These are phyloP conservation scores for Poeciliopsis paucimaculata DNA, from an alignment of 2,797 vertebrate genomes.

Conservation along the genomic window DNA sequence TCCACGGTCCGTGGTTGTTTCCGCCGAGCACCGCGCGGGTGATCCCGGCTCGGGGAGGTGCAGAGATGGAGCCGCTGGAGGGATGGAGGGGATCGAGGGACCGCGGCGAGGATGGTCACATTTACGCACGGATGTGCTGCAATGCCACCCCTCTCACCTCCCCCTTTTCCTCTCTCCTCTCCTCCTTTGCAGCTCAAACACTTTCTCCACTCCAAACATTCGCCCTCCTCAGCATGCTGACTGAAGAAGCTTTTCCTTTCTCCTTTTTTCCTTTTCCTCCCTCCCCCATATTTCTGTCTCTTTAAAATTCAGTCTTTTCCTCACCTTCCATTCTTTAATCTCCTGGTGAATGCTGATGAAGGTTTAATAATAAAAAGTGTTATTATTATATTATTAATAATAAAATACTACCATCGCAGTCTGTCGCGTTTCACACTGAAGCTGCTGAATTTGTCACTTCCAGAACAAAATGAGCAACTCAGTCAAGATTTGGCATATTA, in stretches of 20 bases:
- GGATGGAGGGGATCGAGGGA: conserved; percentile 38
- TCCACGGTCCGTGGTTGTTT: conserved; percentile 60
- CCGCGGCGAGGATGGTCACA: conserved; percentile 54
- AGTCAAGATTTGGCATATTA: neutral
- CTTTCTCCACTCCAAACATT: conserved; percentile 22
- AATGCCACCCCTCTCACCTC: conserved; percentile 26
- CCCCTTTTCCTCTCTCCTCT: conserved; percentile 13
- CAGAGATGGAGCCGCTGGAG: conserved; percentile 37
- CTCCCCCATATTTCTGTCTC: neutral
- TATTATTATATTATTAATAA: neutral
- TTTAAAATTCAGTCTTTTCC: conserved; percentile 18
- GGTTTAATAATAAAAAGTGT: neutral
- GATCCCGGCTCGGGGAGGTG: conserved; percentile 34
- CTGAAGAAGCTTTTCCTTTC: neutral
- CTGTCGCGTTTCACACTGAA: conserved; percentile 29
- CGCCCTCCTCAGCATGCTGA: neutral
- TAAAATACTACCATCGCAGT: neutral
- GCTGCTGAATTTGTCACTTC: conserved; percentile 25
- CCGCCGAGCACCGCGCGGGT: conserved; percentile 50
- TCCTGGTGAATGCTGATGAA: neutral
- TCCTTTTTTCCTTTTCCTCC: neutral
- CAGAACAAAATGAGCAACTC: conserved; percentile 16
- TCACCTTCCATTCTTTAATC: conserved; percentile 59
- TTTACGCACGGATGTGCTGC: conserved; percentile 68
- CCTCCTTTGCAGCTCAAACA: conserved; percentile 22